These are phyloP conservation scores for Tragelaphus strepsiceros DNA, from an alignment of 2,113 vertebrate species.

Conservation along the genomic window DNA sequence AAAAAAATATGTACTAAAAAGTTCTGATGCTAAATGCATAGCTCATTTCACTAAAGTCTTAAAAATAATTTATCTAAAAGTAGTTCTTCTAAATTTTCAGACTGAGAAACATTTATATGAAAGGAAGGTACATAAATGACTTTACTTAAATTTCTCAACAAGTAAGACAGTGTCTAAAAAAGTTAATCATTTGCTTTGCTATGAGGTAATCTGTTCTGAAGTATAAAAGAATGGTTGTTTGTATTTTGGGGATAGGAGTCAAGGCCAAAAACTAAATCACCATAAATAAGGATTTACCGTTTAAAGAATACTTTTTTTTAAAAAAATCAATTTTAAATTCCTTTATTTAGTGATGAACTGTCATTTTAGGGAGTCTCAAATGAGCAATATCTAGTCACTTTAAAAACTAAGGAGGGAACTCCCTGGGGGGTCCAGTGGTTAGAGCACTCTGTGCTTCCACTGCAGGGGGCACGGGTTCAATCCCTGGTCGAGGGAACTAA, in stretches of 20 bases:
- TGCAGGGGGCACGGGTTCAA: neutral
- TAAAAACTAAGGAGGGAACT: neutral
- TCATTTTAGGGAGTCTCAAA: neutral
- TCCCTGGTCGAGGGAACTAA: neutral
- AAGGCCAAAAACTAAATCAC: neutral
- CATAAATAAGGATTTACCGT: neutral
- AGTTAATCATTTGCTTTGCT: neutral
- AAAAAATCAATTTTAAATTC: neutral
- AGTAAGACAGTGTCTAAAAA: neutral
- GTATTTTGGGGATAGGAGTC: neutral
- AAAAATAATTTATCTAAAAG: conserved; percentile 20
- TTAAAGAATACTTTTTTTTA: neutral
- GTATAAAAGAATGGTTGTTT: neutral
- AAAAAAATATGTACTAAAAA: neutral
- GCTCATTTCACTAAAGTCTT: conserved; percentile 13
- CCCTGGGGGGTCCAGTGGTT: neutral
- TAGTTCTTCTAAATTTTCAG: neutral
- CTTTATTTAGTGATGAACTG: conserved; percentile 1
- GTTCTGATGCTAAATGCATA: neutral
- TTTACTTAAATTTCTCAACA: neutral
- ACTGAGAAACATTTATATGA: neutral
- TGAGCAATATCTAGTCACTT: neutral
- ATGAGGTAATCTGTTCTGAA: neutral
- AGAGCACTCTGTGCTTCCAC: neutral
- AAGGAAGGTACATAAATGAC: neutral